Conservation (phyloP, 2,888 invertebrate species). For the Mythimna albipuncta region DNA sequence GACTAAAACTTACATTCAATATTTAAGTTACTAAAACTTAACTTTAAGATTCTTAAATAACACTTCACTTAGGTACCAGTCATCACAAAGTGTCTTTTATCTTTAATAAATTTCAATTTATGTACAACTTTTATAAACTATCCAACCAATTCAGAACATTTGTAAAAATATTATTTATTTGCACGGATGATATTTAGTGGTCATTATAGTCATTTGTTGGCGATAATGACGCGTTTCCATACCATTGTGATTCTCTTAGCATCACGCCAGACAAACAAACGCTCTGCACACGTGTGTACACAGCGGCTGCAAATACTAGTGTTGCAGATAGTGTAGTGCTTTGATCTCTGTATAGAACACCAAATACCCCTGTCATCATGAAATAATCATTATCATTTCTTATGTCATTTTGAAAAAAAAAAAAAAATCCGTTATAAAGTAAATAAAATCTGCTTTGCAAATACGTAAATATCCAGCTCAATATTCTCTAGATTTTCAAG, state of each 20-base stretch:
- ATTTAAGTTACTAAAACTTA: not conserved
- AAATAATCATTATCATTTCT: too few relatives aligned
- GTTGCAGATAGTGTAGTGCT: constrained; percentile 31
- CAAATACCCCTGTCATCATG: too few relatives aligned
- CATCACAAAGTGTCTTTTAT: not conserved
- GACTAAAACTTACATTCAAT: not conserved
- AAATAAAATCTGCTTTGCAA: too few relatives aligned
- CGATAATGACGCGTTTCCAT: constrained; percentile 54
- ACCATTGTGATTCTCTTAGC: constrained; percentile 61
- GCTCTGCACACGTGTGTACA: constrained; percentile 54
- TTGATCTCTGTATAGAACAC: not conserved
- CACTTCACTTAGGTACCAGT: constrained; percentile 7
- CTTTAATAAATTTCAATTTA: constrained; percentile 5
- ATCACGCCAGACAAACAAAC: constrained; percentile 57
- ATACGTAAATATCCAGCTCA: too few relatives aligned
- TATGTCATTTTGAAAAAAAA: too few relatives aligned
- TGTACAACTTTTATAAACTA: constrained; percentile 10
- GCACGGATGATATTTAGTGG: not conserved
- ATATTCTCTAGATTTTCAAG: too few relatives aligned
- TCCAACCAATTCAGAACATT: not conserved
- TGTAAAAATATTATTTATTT: constrained; percentile 35
- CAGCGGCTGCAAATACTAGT: constrained; percentile 38
- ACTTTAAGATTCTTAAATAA: not conserved
- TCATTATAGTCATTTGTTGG: constrained; percentile 24
- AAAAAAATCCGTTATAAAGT: too few relatives aligned